phyloP scores from a whole-genome alignment of 2,113 vertebrate genomes.

The Indri indri region DNA sequence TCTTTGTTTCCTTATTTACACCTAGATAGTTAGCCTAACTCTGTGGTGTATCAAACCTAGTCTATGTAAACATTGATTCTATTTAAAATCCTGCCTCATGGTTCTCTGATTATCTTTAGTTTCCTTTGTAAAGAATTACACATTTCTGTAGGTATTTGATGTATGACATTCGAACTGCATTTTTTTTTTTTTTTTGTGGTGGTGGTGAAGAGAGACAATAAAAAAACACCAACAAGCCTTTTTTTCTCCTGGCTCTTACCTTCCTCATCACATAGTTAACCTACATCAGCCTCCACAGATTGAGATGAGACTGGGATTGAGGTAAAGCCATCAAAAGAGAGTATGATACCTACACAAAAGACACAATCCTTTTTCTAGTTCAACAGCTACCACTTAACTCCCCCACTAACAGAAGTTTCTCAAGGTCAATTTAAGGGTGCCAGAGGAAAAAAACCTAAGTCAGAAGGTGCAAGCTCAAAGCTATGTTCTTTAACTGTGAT shows the following conservation, averaged over 20 bases:
- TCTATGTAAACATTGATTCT: not conserved
- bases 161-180: not conserved
- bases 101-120: not conserved
- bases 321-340: not conserved
- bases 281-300: not conserved
- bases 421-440: not conserved
- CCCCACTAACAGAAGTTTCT: not conserved
- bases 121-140: not conserved
- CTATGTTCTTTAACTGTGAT: not conserved
- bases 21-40: not conserved
- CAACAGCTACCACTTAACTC: not conserved
- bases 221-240: not conserved
- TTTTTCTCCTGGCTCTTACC: not conserved
- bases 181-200: not conserved
- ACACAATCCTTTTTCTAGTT: not conserved
- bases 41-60: not conserved
- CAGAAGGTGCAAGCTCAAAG: not conserved
- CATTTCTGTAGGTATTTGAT: not conserved
- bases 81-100: not conserved
- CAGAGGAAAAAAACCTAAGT: not conserved
- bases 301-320: not conserved
- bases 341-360: not conserved
- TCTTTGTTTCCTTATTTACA: not conserved
- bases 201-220: no score
- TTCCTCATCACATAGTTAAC: not conserved